Percentiles rank a stretch among this genome's conserved stretches.
Conservation (phyloP, 2,888 invertebrate genomes). For the Volucella zonaria region DNA sequence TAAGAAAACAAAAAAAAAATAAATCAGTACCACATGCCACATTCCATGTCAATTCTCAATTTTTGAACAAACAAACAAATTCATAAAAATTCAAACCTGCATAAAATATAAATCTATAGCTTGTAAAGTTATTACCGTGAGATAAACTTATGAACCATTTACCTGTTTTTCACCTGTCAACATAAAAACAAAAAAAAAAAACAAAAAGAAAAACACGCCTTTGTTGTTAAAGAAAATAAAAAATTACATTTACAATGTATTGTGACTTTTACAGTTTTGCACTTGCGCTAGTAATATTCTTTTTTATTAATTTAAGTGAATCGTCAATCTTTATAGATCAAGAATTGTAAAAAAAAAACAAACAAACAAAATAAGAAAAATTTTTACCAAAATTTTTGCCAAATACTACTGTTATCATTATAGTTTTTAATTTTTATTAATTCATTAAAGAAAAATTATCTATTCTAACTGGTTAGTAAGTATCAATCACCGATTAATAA, state of each 20-base stretch:
- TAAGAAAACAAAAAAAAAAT: not conserved
- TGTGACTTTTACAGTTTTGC: conserved; percentile 56
- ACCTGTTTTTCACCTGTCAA: conserved; percentile 53
- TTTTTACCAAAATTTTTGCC: conserved; percentile 55
- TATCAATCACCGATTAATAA: conserved; percentile 68
- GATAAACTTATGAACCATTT: conserved; percentile 40
- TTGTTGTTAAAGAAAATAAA: conserved; percentile 24
- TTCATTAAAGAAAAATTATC: conserved; percentile 39
- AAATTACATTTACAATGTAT: conserved; percentile 25
- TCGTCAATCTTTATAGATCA: conserved; percentile 39
- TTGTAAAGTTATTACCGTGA: conserved; percentile 12
- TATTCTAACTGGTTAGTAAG: conserved; percentile 60
- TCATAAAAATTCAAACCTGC: too few species aligned
- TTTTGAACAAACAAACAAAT: not conserved
- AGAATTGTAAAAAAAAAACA: conserved; percentile 29
- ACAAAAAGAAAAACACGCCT: conserved; percentile 22
- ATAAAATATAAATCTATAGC: not conserved
- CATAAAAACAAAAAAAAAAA: too few species aligned
- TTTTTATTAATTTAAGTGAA: conserved; percentile 20
- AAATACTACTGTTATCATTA: conserved; percentile 63
- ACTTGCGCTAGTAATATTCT: conserved; percentile 44
- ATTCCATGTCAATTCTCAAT: conserved; percentile 51
- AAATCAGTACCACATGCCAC: conserved; percentile 4
- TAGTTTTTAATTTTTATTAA: conserved; percentile 58
- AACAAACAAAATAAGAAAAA: conserved; percentile 26